Evolutionary conservation across 2,113 vertebrate species (phyloP).

Genomic region (Lepus americanus): DNA sequence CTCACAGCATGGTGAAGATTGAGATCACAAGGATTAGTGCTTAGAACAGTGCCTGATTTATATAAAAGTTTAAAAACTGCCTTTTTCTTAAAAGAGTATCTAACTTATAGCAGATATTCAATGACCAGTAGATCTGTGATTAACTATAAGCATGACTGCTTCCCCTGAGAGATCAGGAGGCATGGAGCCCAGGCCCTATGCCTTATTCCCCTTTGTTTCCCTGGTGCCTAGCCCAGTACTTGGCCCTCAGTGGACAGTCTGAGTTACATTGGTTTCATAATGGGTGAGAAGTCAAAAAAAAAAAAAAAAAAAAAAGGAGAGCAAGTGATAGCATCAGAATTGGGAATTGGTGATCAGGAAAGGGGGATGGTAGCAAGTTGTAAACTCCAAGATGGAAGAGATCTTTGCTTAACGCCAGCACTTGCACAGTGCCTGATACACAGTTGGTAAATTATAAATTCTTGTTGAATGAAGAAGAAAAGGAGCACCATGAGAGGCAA

Average conservation of each 20-base stretch:
- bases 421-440: not conserved
- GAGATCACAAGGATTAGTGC: not conserved
- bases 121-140: not conserved
- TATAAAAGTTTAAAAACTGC: not conserved
- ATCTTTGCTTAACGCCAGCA: not conserved
- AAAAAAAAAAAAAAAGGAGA: not conserved
- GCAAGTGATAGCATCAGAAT: not conserved
- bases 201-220: not conserved
- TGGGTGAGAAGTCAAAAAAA: not conserved
- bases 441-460: not conserved
- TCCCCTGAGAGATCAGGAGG: not conserved
- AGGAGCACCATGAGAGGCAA: not conserved
- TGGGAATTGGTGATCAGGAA: not conserved
- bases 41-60: not conserved
- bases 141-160: not conserved
- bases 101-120: not conserved
- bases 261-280: not conserved
- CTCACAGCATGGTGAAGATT: not conserved
- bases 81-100: not conserved
- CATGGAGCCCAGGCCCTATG: not conserved
- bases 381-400: not conserved
- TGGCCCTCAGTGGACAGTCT: not conserved
- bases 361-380: not conserved
- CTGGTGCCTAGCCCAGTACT: not conserved
- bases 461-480: not conserved